Evolutionary conservation across 2,113 vertebrate species (phyloP), one percentile per base, ranked within the genome.

Genomic region (Brachionichthys hirsutus): DNA sequence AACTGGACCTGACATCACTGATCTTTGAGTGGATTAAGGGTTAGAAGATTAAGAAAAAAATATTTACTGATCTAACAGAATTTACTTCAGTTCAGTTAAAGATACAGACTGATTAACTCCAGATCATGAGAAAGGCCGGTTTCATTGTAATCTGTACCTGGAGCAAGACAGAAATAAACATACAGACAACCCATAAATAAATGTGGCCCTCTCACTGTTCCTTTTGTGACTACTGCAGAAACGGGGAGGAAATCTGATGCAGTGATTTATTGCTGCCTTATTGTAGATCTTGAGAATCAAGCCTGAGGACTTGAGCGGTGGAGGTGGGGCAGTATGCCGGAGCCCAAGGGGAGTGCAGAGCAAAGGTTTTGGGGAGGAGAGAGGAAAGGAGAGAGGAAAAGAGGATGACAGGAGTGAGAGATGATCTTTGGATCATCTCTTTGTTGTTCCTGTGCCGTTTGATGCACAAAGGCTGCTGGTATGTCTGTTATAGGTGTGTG

Each of bases 401-500:
- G 54, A 54, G 18, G 15, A 38, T 63, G 68, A 76, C 63, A 78
- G 73, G 42, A 55, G 52, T 67, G 53, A 53, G 75, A 63, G 77
- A 60, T 72, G 56, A 78, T 74, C 54, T 61, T 36, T 54, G 44
- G 70, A 74, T 87, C 45, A 73, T 67, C n/a, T 69, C 20, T 50
- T 70, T 52, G 43, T 59, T 46, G 34, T 59, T 48, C 53, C 34
- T 38, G 43, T 36, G 60, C 16, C 10, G 30, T 17, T 36, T 69
- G 24, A 52, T 42, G 12, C 60, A 51, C 59, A 59, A 68, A 75
- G 11, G 36, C 15, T 47, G 13, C 57, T 52, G 67, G 47, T 61
- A 55, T 53, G 53, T 24, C 20, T 46, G n/a, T n/a, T n/a, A n/a
- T n/a, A n/a, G n/a, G n/a, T n/a, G n/a, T n/a, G n/a, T n/a, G 30